Evolutionary conservation across 2,113 vertebrate genomes (phyloP).

Genomic region (Myxocyprinus asiaticus): DNA sequence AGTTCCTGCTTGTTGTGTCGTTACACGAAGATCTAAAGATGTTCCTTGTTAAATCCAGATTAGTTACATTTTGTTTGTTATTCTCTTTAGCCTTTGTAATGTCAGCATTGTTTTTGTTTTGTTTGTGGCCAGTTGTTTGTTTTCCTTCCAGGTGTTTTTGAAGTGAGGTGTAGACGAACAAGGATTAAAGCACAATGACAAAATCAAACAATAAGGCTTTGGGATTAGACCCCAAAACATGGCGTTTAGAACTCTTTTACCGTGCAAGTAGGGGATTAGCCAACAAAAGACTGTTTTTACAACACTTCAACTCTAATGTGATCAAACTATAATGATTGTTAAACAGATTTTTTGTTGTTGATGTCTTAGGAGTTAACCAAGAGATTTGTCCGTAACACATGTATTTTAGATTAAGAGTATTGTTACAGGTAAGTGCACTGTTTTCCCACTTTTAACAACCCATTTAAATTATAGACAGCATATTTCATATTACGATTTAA

Average conservation of each 20-base stretch:
- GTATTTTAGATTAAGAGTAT: background rate
- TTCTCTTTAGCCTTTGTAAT: constrained; percentile 15
- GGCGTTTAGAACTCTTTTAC: constrained; percentile 29
- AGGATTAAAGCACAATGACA: constrained; percentile 29
- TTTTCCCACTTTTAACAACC: background rate
- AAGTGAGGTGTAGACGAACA: constrained; percentile 22
- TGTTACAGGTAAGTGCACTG: background rate
- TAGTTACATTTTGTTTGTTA: constrained; percentile 32
- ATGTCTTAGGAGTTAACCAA: background rate
- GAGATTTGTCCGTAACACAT: background rate
- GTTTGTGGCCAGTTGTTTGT: constrained; percentile 7
- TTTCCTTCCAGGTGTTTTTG: constrained; percentile 22
- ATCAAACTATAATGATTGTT: constrained; percentile 18
- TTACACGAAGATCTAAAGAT: constrained; percentile 29
- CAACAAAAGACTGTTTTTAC: constrained; percentile 15
- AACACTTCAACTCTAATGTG: background rate
- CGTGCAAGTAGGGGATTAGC: constrained; percentile 26
- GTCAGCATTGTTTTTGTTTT: constrained; percentile 30
- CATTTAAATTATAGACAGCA: background rate
- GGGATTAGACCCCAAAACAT: constrained; percentile 39
- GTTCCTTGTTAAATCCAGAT: constrained; percentile 34
- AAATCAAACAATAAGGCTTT: constrained; percentile 39
- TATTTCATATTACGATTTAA: background rate
- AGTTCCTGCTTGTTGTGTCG: constrained; percentile 14
- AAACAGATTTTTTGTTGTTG: constrained; percentile 22